These are phyloP conservation scores for Drosophila equinoxialis DNA, from an alignment of 1,140 invertebrate genomes.

Conservation along the genomic window DNA sequence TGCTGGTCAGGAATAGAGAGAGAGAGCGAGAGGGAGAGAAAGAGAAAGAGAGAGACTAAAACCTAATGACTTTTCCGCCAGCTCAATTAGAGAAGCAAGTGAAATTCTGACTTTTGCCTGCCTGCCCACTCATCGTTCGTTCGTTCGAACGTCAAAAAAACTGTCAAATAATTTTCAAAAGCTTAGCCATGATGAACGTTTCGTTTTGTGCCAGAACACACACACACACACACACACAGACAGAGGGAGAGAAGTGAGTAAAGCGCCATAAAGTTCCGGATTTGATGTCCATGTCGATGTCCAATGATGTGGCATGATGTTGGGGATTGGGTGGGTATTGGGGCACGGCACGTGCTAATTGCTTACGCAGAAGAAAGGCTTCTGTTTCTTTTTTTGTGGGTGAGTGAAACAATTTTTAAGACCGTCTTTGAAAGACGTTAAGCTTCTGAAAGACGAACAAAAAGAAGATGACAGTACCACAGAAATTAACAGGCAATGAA, in stretches of 20 bases:
- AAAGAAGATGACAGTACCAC: too few relatives aligned
- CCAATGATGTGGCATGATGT: slow-evolving; percentile 1
- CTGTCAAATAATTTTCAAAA: slow-evolving; percentile 15
- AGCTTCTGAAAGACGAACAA: neutral
- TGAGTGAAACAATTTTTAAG: neutral
- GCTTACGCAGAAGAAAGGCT: slow-evolving; percentile 59
- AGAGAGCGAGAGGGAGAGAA: neutral
- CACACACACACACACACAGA: too few relatives aligned
- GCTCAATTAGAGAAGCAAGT: slow-evolving; percentile 14
- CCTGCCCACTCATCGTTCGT: neutral
- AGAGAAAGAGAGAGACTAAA: neutral
- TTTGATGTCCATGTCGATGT: slow-evolving; percentile 14
- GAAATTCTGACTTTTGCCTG: neutral
- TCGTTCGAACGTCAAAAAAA: slow-evolving; percentile 11
- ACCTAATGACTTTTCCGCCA: slow-evolving; percentile 8
- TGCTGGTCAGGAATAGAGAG: neutral
- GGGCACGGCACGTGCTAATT: slow-evolving; percentile 68
- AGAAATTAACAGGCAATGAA: neutral
- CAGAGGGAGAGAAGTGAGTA: slow-evolving; percentile 35
- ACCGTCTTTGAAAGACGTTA: slow-evolving; percentile 32
- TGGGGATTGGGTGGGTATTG: too few relatives aligned
- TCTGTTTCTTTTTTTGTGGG: slow-evolving; percentile 1
- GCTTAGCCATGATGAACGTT: slow-evolving; percentile 56
- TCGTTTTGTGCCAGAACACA: neutral
- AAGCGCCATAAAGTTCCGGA: slow-evolving; percentile 73